Evolutionary conservation across 2,888 invertebrate genomes (phyloP).

Genomic region (Harpalus rubripes): DNA sequence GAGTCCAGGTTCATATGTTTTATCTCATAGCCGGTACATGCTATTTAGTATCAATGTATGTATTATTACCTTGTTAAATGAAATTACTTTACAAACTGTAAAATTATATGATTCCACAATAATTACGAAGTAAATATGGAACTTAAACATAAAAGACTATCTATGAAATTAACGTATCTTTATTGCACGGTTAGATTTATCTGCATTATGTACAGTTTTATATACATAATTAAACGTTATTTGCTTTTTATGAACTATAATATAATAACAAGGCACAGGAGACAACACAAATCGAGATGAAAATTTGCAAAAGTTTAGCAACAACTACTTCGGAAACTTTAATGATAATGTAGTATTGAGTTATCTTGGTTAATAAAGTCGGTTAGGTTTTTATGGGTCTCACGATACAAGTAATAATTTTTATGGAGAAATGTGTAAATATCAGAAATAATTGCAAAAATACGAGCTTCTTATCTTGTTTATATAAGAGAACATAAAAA

Average conservation of each 20-base stretch:
- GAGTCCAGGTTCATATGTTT: too few relatives aligned
- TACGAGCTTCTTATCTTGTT: constrained; percentile 40
- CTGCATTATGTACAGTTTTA: background rate
- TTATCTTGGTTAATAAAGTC: constrained; percentile 17
- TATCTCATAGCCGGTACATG: too few relatives aligned
- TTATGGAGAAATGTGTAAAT: constrained; percentile 35
- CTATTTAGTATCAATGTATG: too few relatives aligned
- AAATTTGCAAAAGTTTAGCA: background rate
- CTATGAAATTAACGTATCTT: background rate
- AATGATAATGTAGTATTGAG: constrained; percentile 32
- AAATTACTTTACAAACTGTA: too few relatives aligned
- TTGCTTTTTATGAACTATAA: constrained; percentile 6
- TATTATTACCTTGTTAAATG: too few relatives aligned
- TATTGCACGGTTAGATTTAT: background rate
- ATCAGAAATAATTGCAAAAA: constrained; percentile 41
- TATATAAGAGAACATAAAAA: constrained; percentile 28
- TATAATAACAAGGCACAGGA: background rate
- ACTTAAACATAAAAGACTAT: background rate
- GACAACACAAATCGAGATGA: constrained; percentile 12
- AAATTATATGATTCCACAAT: too few relatives aligned
- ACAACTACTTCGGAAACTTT: background rate
- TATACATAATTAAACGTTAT: background rate
- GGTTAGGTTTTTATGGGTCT: constrained; percentile 19
- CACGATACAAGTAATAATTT: constrained; percentile 36
- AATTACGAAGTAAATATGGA: too few relatives aligned